Percentiles rank a stretch among this genome's conserved stretches.
These are phyloP conservation scores for Pseudorhiza aurosa DNA, from an alignment of 30 jellyfish, hydroid and myxozoan genomes.

Conservation along the genomic window DNA sequence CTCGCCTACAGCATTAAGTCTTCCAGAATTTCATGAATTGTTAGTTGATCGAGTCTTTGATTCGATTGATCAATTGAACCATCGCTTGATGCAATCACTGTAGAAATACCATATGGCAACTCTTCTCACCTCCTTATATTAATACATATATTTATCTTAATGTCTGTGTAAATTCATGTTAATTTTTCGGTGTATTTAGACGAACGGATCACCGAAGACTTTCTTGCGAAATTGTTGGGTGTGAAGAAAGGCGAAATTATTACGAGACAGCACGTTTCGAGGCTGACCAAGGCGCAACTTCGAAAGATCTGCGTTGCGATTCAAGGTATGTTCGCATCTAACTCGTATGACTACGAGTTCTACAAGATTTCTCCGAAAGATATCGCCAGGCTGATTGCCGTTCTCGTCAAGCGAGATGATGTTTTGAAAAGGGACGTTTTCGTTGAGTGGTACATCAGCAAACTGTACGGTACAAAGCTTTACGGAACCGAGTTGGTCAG, in stretches of 20 bases:
- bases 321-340: slow-evolving; percentile 49
- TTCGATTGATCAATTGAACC: too few relatives aligned
- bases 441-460: slow-evolving; percentile 23
- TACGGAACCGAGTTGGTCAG: slow-evolving; percentile 17
- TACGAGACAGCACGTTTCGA: slow-evolving; percentile 37
- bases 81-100: too few relatives aligned
- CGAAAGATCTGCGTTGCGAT: slow-evolving; percentile 59
- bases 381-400: slow-evolving; percentile 43
- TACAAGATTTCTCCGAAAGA: slow-evolving; percentile 42
- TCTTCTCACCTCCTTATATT: too few relatives aligned
- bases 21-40: too few relatives aligned
- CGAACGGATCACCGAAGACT: neutral
- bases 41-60: too few relatives aligned
- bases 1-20: too few relatives aligned
- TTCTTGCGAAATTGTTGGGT: slow-evolving; percentile 29
- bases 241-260: slow-evolving; percentile 34
- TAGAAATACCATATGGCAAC: too few relatives aligned
- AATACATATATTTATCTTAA: too few relatives aligned
- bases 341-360: slow-evolving; percentile 64
- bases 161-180: too few relatives aligned
- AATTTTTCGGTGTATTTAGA: neutral
- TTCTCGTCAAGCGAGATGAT: slow-evolving; percentile 42
- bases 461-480: slow-evolving; percentile 41
- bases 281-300: slow-evolving; percentile 57
- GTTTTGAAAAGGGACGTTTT: slow-evolving; percentile 14